Evolutionary conservation across 2,797 vertebrate species (phyloP), one percentile per base, ranked within the genome.

Genomic region (Enteromius fasciolatus): DNA sequence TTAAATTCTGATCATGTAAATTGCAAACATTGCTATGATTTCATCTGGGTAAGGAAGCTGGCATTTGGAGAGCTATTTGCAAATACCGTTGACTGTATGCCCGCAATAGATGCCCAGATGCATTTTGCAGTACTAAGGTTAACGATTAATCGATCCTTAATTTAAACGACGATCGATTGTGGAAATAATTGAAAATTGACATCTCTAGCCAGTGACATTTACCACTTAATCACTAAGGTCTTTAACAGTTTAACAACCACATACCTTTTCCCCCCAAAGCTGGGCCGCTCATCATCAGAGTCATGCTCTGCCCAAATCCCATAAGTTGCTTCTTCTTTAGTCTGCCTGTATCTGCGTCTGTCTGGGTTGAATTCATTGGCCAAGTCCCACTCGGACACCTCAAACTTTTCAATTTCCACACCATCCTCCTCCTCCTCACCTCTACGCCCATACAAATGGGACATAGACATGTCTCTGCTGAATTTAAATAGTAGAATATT

Each of bases 341-440:
- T 97, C 90, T 97, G 98, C 82, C 96, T 95, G 89, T 95, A 94
- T 67, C 96, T 96, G 84, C 95, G 96, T 31, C 98, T 96, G 48
- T 99, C 96, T 3, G 98, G 97, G 90, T 99, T 99, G 89, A 99
- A 99, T 86, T 99, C 98, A 52, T 99, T 99, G 90, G 98, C 96
- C 76, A 99, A 88, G 84, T 99, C 98, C 98, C 98, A 99, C 20
- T 99, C 97, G 0, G 97, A 96, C 90, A 99, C 93, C 92, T 99
- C 98, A 82, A 99, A 99, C 82, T 89, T 96, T 91, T 99, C 98
- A 75, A 99, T 91, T 88, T 99, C 97, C 10, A 99, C 97, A 0
- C 96, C 97, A 0, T 96, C 97, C 0, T 96, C 96, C 4, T 96
- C 96, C 3, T 95, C 96, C 23, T 93, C 94, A 36, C 83, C 84